These are phyloP conservation scores for Thermophis baileyi DNA, from an alignment of 2,113 vertebrate species.

Conservation along the genomic window DNA sequence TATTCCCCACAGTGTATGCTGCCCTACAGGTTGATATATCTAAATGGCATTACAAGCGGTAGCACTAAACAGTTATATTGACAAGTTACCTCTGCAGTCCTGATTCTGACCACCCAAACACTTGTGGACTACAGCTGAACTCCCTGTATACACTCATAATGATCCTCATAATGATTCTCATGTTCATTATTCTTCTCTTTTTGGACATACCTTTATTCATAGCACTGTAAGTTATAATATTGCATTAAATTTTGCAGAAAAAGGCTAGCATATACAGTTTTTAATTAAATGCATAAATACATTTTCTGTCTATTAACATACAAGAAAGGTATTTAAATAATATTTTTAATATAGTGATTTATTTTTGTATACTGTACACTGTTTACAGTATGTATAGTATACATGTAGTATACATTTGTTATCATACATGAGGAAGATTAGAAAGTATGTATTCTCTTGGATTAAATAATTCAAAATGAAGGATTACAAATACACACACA, in stretches of 20 bases:
- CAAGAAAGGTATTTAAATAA: neutral
- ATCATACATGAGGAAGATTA: neutral
- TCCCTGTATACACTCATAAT: neutral
- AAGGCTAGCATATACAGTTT: neutral
- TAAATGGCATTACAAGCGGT: neutral
- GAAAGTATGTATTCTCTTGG: neutral
- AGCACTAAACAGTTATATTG: neutral
- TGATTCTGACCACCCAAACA: neutral
- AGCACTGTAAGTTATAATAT: neutral
- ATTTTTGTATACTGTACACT: neutral
- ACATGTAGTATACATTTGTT: neutral
- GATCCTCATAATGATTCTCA: too few relatives aligned
- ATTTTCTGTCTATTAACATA: neutral
- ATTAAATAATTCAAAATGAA: neutral
- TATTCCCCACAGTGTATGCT: neutral
- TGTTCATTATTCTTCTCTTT: neutral
- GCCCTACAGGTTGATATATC: neutral
- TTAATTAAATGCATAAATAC: neutral
- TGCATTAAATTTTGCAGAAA: neutral
- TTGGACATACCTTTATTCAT: neutral
- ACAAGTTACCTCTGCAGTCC: neutral
- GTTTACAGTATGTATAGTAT: too few relatives aligned
- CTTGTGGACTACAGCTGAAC: neutral
- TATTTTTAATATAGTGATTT: neutral
- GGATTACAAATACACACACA: too few relatives aligned